Percentiles rank a stretch among this genome's conserved stretches.
phyloP scores from a whole-genome alignment of 2,888 invertebrate species.

The Bugula neritina region DNA sequence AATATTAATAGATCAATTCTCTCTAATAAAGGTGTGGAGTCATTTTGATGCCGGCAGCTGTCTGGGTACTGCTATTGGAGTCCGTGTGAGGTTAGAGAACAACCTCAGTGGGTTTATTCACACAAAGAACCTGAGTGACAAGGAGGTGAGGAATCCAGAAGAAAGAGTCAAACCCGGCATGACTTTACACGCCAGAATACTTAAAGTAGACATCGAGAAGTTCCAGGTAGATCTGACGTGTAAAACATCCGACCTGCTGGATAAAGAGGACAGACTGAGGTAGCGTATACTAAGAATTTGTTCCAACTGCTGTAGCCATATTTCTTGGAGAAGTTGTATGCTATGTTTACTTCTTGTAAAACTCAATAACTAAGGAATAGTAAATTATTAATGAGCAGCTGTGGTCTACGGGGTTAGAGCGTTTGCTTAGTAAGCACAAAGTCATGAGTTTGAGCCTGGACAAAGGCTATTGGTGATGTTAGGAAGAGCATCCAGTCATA shows the following conservation, averaged over 20 bases:
- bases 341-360: no score
- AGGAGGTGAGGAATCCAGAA: slow-evolving; percentile 84
- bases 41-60: slow-evolving; percentile 91
- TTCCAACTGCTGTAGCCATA: no score
- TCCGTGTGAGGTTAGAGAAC: slow-evolving; percentile 83
- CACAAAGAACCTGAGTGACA: slow-evolving; percentile 86
- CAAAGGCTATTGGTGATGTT: no score
- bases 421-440: no score
- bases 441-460: no score
- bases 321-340: no score
- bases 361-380: no score
- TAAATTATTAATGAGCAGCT: no score
- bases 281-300: no score
- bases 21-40: slow-evolving; percentile 73
- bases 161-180: slow-evolving; percentile 75
- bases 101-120: slow-evolving; percentile 82
- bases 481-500: no score
- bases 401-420: no score
- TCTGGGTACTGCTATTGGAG: slow-evolving; percentile 90
- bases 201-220: slow-evolving; percentile 90
- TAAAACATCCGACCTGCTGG: slow-evolving; percentile 82
- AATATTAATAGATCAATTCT: no score
- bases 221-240: slow-evolving; percentile 80
- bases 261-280: slow-evolving; percentile 86
- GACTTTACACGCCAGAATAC: slow-evolving; percentile 67